phyloP scores from a whole-genome alignment of 2,888 invertebrate genomes.

The Leptinotarsa haldemani region DNA sequence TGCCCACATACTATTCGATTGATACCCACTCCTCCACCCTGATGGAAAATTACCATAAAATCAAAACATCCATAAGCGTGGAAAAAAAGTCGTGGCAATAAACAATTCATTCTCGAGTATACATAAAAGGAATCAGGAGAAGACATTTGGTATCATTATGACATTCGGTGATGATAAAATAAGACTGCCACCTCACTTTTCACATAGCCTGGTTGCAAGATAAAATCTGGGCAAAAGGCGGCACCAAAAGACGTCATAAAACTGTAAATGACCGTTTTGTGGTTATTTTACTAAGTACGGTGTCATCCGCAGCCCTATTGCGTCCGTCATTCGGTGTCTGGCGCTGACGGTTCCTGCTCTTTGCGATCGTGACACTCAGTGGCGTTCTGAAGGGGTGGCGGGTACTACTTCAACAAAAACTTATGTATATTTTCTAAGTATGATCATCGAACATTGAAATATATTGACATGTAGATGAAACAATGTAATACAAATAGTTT shows the following conservation, averaged over 20 bases:
- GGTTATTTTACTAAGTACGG: conserved; percentile 65
- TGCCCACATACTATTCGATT: background rate
- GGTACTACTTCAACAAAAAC: background rate
- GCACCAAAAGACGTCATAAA: conserved; percentile 60
- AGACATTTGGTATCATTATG: conserved; percentile 54
- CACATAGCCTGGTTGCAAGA: conserved; percentile 52
- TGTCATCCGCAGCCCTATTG: conserved; percentile 63
- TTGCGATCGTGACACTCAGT: conserved; percentile 31
- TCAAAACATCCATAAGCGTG: conserved; percentile 6
- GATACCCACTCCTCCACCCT: background rate
- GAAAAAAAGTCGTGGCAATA: conserved; percentile 33
- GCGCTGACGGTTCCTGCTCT: conserved; percentile 48
- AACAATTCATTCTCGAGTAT: conserved; percentile 51
- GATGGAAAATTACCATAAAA: background rate
- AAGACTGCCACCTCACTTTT: conserved; percentile 48
- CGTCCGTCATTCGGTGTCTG: conserved; percentile 60
- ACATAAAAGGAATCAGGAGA: conserved; percentile 48
- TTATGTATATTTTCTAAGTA: too few relatives aligned
- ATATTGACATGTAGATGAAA: too few relatives aligned
- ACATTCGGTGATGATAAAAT: conserved; percentile 57
- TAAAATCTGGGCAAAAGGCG: conserved; percentile 60
- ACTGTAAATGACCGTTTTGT: conserved; percentile 64
- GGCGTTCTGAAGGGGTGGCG: conserved; percentile 15
- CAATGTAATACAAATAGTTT: too few relatives aligned
- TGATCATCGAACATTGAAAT: too few relatives aligned